Evolutionary conservation across 2,113 vertebrate genomes (phyloP), one percentile per base, ranked within the genome.

Genomic region (Corythaeola cristata): DNA sequence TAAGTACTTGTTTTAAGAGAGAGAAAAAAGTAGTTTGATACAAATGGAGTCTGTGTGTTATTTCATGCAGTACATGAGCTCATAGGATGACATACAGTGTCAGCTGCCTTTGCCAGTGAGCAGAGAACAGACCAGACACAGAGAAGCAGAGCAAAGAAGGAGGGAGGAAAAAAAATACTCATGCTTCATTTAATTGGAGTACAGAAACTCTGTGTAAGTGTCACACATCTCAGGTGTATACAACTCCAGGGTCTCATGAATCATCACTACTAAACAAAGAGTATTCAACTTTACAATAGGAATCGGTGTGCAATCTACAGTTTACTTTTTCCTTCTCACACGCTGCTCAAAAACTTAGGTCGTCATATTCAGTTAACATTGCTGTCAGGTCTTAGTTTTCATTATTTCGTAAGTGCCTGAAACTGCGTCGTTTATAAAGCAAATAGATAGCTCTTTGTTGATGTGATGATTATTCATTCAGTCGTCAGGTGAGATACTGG

Each of bases 391-490:
- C 60, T 74, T 89, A 75, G 37, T 53, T 96, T 92, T 87, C 90
- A 28, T 87, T 95, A 78, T 85, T 92, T 88, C 74, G 10, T 44
- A 96, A 93, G 66, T 33, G 49, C 45, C 45, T 82, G 73, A 81
- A 97, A 83, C 64, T 41, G 63, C 9, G 0, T 75, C 0, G 0
- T 45, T 91, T 84, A 58, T 60, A 94, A 94, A 94, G 68, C 76
- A 95, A 96, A 94, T 60, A 95, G 76, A 82, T 89, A 78, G 45
- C 9, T 93, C 76, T 92, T 95, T 89, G 76, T 90, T 92, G 86
- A 15, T 89, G 49, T 49, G 77, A 76, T 33, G 53, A 49, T 82
- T 95, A 96, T 91, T 95, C 92, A 94, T 82, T 82, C 77, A 89
- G 45, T 68, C 11, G 0, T 72, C 85, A 95, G 80, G 66, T 89